A percentile compares a stretch with the other conserved stretches of the same genome.
Evolutionary conservation across 2,888 invertebrate species (phyloP).

Genomic region (Pyrrhia umbra): DNA sequence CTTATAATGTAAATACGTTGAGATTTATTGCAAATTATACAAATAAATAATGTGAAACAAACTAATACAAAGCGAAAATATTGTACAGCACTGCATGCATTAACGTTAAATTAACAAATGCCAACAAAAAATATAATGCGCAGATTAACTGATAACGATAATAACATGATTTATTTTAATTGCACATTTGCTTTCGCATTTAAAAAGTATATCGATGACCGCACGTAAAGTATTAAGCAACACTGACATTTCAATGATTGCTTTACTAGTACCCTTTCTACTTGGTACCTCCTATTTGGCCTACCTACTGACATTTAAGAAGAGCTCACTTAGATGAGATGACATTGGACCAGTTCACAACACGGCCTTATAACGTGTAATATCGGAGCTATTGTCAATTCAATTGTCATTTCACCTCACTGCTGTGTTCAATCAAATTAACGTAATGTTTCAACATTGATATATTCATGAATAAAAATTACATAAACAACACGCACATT

Average conservation of each 20-base stretch:
- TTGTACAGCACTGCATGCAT: conserved; percentile 57
- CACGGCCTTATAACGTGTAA: conserved; percentile 73
- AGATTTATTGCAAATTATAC: conserved; percentile 41
- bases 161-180: conserved; percentile 42
- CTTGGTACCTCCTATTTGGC: conserved; percentile 62
- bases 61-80: conserved; percentile 44
- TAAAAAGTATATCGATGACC: conserved; percentile 57
- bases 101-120: conserved; percentile 43
- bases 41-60: conserved; percentile 24
- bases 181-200: conserved; percentile 39
- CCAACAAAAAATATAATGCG: not conserved
- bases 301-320: conserved; percentile 83
- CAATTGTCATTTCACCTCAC: conserved; percentile 70
- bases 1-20: conserved; percentile 59
- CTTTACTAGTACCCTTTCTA: conserved; percentile 71
- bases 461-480: conserved; percentile 41
- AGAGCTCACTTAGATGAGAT: conserved; percentile 73
- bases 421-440: conserved; percentile 70
- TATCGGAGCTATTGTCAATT: conserved; percentile 73
- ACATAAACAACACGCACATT: conserved; percentile 19
- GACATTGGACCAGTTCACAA: conserved; percentile 80
- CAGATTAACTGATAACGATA: conserved; percentile 28
- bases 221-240: conserved; percentile 65
- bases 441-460: conserved; percentile 63
- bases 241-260: conserved; percentile 68